Conservation (phyloP, 1,140 invertebrate species). For the Brachionus sp. region DNA sequence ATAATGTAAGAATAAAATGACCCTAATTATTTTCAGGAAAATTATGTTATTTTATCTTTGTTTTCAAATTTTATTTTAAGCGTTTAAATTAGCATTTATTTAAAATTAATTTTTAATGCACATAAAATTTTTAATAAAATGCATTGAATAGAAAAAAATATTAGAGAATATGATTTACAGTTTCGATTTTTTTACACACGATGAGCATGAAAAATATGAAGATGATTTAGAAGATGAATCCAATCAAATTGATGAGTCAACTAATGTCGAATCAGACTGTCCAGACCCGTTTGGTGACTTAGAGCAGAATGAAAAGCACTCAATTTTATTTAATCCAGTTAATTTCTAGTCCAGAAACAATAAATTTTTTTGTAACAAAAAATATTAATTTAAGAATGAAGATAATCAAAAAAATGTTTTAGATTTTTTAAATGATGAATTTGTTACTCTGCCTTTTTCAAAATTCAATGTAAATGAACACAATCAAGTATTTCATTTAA, state of each 20-base stretch:
- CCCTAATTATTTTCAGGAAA: no score
- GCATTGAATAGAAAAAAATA: background rate
- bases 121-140: background rate
- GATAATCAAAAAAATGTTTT: background rate
- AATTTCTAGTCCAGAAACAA: background rate
- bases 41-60: no score
- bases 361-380: background rate
- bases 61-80: no score
- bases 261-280: background rate
- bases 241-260: background rate
- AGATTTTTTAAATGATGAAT: background rate
- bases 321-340: background rate
- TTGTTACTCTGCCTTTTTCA: constrained; percentile 2
- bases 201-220: background rate
- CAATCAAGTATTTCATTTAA: background rate
- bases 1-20: no score
- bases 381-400: background rate
- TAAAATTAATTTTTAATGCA: no score
- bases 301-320: background rate
- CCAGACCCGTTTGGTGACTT: background rate
- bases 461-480: background rate
- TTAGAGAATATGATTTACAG: background rate
- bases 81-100: background rate
- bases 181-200: background rate
- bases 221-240: background rate